These are phyloP conservation scores for Alexandromys fortis DNA, from an alignment of 2,113 vertebrate genomes.

Conservation along the genomic window DNA sequence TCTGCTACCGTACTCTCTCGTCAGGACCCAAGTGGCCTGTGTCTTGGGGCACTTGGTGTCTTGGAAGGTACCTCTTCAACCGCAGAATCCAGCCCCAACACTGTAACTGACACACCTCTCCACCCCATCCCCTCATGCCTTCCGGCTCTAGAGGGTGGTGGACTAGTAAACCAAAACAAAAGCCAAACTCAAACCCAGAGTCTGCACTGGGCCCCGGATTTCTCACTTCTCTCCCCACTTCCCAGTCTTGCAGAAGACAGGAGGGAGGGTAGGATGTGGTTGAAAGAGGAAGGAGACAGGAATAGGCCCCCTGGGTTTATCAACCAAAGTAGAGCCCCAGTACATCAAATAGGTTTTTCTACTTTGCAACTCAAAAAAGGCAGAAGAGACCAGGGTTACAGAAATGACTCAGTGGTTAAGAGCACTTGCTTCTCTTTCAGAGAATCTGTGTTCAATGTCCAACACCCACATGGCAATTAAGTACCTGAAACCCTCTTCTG, in stretches of 20 bases:
- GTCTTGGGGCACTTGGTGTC: not conserved
- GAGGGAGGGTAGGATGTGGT: not conserved
- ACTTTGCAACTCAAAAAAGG: not conserved
- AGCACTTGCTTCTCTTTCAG: not conserved
- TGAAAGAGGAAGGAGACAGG: conserved; percentile 53
- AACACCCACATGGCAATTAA: not conserved
- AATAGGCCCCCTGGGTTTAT: not conserved
- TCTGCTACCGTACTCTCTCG: not conserved
- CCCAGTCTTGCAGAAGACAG: conserved; percentile 20
- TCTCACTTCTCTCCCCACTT: conserved; percentile 53
- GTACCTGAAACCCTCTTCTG: not conserved
- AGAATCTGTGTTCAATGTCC: not conserved
- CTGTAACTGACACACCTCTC: not conserved
- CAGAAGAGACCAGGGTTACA: not conserved
- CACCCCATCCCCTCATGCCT: not conserved
- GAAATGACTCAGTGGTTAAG: not conserved
- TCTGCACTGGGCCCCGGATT: not conserved
- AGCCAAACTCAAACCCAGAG: not conserved
- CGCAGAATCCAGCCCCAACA: not conserved
- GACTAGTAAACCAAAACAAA: not conserved
- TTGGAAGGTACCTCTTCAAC: not conserved
- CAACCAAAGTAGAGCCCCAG: not conserved
- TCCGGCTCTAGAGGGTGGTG: not conserved
- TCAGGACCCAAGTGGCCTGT: not conserved
- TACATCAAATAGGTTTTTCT: not conserved